Conservation (phyloP, 2,888 invertebrate species). For the Drosophila paranaensis region DNA sequence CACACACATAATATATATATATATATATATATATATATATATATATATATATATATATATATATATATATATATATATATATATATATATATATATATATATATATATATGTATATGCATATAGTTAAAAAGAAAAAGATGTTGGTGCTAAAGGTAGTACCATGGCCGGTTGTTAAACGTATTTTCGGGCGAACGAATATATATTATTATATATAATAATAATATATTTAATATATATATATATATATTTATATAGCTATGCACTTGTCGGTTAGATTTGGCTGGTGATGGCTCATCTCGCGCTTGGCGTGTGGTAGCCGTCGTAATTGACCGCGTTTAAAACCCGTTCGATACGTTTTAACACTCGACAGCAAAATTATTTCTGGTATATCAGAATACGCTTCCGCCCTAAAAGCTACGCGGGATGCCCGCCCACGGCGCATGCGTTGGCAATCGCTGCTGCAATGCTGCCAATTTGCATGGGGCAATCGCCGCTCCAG, state of each 20-base stretch:
- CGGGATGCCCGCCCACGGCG: slow-evolving; percentile 46
- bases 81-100: neutral
- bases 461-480: slow-evolving; percentile 27
- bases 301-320: slow-evolving; percentile 29
- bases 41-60: too few species aligned
- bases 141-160: slow-evolving; percentile 24
- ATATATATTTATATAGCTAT: slow-evolving; percentile 2
- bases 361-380: slow-evolving; percentile 78
- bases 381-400: slow-evolving; percentile 83
- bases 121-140: slow-evolving; percentile 14
- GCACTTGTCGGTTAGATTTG: slow-evolving; percentile 23
- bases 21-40: too few species aligned
- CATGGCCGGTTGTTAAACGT: slow-evolving; percentile 46
- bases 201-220: neutral
- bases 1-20: too few species aligned
- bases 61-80: too few species aligned
- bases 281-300: slow-evolving; percentile 35
- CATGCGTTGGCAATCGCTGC: slow-evolving; percentile 51
- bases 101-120: neutral
- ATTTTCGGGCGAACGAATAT: neutral
- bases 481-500: neutral
- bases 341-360: slow-evolving; percentile 82
- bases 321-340: slow-evolving; percentile 75
- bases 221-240: neutral
- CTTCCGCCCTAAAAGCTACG: slow-evolving; percentile 82